Base-by-base conservation (phyloP, 2,888 invertebrate species). In the Amblyjoppa proteus region DNA sequence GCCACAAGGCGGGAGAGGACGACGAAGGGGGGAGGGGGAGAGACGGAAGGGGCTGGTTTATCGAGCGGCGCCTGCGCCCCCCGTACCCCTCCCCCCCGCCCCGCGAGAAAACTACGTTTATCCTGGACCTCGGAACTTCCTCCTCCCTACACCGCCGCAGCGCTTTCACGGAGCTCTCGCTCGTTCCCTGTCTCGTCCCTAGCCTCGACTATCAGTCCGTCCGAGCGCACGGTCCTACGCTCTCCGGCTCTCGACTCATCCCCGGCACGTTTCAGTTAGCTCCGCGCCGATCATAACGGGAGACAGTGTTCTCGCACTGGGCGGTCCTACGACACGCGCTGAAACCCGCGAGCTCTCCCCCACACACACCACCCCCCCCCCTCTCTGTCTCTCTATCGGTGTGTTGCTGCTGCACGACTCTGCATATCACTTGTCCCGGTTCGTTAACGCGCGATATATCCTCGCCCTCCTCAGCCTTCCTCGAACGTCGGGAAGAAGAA, bases 11-110 rank as follows among this genome's bases (percentile, higher is more conserved):
- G 53, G 51, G 51, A 53, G 61, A 74, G 76, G 53, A 82, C 71
- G 74, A 80, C 20, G 20, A 20, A 20, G 20, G 20, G 20, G 20
- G 20, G 20, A 74, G 66, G 87, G 45, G 69, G 75, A 80, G 76
- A 81, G 85, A 87, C 76, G 78, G 41, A 83, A 81, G 68, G 87
- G 88, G 88, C 80, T 79, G 83, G 84, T 91, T 90, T 92, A 92
- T 92, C 91, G 93, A 93, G 91, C 91, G 92, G 92, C 91, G 91
- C 88, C 84, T 92, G 93, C 81, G 84, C 86, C 66, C 70, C 71
- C 41, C 11, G 11, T 41, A 3, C 11, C 41, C 11, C 9, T 11
- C 11, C 41, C 41, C 45, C 49, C 31, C 28, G 68, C 61, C 69
- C 68, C 25, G 0, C 53, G 73, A 53, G 66, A 41, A 74, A 74